phyloP scores from a whole-genome alignment of 2,113 vertebrate genomes.

The Hippoglossus stenolepis region DNA sequence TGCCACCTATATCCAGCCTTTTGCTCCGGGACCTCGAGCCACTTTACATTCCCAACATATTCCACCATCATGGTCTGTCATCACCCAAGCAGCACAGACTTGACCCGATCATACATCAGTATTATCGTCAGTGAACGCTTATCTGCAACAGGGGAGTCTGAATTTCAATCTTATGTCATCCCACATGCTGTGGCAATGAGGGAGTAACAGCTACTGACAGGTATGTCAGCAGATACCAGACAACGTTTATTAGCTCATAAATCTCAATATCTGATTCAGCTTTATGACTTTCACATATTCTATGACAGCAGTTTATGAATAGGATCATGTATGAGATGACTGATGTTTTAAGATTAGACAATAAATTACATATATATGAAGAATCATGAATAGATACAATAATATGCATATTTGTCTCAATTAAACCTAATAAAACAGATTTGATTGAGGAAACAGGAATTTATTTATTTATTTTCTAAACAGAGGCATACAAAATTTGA shows the following conservation, averaged over 20 bases:
- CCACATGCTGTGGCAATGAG: not conserved
- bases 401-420: no score
- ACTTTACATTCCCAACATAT: conserved; percentile 73
- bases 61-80: conserved; percentile 36
- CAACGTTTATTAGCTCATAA: conserved; percentile 8
- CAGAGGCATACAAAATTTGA: no score
- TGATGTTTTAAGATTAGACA: not conserved
- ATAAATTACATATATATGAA: not conserved
- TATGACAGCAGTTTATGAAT: not conserved
- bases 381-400: no score
- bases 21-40: not conserved
- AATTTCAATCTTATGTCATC: not conserved
- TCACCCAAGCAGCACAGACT: conserved; percentile 27
- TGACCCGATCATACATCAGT: conserved; percentile 27
- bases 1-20: conserved; percentile 10
- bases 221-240: conserved; percentile 2
- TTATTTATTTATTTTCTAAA: no score
- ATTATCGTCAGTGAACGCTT: conserved; percentile 5
- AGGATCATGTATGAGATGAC: not conserved
- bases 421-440: no score
- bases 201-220: conserved; percentile 11
- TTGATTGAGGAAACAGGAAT: no score
- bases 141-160: conserved; percentile 1
- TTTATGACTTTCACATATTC: not conserved
- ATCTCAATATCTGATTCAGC: not conserved